These are phyloP conservation scores for Drosophila nebulosa DNA, from an alignment of 1,140 invertebrate genomes.

Conservation along the genomic window DNA sequence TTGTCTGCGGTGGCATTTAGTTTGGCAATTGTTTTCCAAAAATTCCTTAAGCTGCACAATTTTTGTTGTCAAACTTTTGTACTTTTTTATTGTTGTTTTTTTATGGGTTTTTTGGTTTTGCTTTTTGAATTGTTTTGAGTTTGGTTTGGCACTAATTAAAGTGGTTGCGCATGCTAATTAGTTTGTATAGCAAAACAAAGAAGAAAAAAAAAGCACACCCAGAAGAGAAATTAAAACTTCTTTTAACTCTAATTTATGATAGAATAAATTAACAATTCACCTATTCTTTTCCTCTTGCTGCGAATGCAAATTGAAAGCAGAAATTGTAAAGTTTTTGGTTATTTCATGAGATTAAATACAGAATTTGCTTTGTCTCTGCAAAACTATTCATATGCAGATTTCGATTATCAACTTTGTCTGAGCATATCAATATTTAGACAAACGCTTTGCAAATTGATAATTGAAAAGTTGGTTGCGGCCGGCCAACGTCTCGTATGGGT, in stretches of 20 bases:
- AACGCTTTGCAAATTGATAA: constrained; percentile 47
- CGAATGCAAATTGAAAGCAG: neutral
- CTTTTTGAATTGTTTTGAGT: neutral
- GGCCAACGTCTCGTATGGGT: constrained; percentile 46
- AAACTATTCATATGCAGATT: constrained; percentile 16
- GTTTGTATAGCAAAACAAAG: neutral
- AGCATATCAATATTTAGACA: constrained; percentile 49
- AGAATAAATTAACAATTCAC: too few species aligned
- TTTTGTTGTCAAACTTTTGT: constrained; percentile 44
- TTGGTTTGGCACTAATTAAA: constrained; percentile 28
- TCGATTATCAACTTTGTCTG: constrained; percentile 46
- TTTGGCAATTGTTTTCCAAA: constrained; percentile 51
- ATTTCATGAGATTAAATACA: neutral
- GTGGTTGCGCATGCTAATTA: neutral
- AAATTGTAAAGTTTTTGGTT: neutral
- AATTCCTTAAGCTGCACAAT: constrained; percentile 55
- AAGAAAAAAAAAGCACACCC: neutral
- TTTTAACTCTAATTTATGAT: neutral
- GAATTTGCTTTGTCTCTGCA: neutral
- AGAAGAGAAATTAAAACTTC: neutral
- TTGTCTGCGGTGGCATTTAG: constrained; percentile 50
- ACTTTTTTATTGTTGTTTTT: constrained; percentile 12
- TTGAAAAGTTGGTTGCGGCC: constrained; percentile 41
- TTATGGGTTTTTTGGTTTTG: neutral
- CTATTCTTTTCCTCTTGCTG: too few species aligned